phyloP scores from a whole-genome alignment of 2,113 vertebrate species.

The Anthoscopus minutus region DNA sequence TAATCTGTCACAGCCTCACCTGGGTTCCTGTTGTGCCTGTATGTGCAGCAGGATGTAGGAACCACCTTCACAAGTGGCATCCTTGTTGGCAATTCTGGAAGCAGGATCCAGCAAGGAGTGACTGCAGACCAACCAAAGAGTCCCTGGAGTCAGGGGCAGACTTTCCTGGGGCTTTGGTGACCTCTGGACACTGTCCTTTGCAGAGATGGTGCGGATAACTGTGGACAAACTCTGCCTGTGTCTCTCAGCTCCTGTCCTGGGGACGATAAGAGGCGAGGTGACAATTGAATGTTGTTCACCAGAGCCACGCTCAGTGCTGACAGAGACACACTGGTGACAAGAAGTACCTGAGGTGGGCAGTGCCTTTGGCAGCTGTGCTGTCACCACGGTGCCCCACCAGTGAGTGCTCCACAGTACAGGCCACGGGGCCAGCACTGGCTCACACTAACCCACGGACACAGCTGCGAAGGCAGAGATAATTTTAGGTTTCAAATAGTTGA shows the following conservation, averaged over 20 bases:
- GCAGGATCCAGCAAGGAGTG: background rate
- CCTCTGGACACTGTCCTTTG: rapidly evolving
- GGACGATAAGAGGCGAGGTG: background rate
- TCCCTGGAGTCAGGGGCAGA: background rate
- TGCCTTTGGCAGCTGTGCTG: background rate
- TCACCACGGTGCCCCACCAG: background rate
- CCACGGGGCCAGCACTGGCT: background rate
- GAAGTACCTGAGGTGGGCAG: background rate
- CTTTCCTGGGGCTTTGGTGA: background rate
- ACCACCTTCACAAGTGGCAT: background rate
- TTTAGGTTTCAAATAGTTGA: background rate
- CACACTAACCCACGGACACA: background rate
- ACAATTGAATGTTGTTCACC: background rate
- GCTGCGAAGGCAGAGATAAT: background rate
- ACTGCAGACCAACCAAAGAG: background rate
- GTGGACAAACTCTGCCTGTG: background rate
- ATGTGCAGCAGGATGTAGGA: background rate
- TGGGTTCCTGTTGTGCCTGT: rapidly evolving
- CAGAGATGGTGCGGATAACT: rapidly evolving
- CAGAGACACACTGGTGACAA: background rate
- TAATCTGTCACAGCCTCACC: background rate
- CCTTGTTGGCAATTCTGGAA: background rate
- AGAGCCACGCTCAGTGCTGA: background rate
- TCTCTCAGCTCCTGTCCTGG: background rate
- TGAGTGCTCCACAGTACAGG: background rate